Conservation (phyloP, 2,888 invertebrate species). For the Limnephilus auricula region DNA sequence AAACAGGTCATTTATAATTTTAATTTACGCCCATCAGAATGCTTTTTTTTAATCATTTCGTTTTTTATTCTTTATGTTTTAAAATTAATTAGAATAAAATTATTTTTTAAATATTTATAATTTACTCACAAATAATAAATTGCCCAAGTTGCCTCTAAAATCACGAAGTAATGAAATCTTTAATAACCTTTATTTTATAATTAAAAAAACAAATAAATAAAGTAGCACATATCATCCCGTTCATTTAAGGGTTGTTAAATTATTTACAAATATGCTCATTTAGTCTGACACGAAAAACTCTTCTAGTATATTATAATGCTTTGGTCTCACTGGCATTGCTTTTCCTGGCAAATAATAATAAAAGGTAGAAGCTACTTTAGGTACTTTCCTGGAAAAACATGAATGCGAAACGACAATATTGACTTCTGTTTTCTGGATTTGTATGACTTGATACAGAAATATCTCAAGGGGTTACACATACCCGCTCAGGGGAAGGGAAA, state of each 20-base stretch:
- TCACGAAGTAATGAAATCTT: too few species aligned
- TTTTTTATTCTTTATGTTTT: too few species aligned
- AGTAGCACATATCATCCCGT: too few species aligned
- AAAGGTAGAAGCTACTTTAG: neutral
- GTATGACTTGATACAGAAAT: conserved; percentile 13
- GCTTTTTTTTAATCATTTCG: too few species aligned
- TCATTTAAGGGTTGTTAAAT: neutral
- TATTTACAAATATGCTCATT: neutral
- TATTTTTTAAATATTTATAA: too few species aligned
- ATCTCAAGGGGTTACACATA: neutral
- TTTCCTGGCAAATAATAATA: neutral
- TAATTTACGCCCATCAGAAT: too few species aligned
- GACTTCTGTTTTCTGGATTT: neutral
- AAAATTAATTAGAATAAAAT: too few species aligned
- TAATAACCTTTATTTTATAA: too few species aligned
- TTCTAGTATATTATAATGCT: neutral
- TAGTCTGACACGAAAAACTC: neutral
- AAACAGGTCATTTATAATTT: too few species aligned
- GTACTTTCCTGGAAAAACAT: neutral
- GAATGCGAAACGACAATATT: neutral
- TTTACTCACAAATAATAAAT: too few species aligned
- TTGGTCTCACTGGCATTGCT: neutral
- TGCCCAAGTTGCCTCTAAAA: too few species aligned
- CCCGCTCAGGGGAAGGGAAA: neutral
- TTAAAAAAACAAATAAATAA: too few species aligned